Base-by-base conservation (phyloP, 1,140 invertebrate species). In the Lasioglossum albipes region DNA sequence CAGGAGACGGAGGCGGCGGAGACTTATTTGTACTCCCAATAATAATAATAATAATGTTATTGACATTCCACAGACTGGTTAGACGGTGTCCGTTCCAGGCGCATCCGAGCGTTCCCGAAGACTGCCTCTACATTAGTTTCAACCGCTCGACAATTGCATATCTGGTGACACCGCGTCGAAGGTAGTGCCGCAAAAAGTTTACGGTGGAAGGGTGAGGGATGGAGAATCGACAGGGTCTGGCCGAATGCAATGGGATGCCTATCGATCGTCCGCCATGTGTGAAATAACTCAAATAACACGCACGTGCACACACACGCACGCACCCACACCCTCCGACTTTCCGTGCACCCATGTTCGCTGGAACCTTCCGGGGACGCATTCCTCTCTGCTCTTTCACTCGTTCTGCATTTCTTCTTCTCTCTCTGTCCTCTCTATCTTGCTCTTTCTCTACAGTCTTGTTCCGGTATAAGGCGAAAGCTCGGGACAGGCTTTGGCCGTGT, bases 271-370 rank as follows among this genome's bases (percentile, higher is more conserved):
- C 66, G 74, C 62, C 80, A 81, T 83, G 80, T 82, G 77, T 75
- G 85, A 86, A 84, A 90, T 89, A 89, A 86, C 73, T 89, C 74
- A 74, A 84, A 87, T 85, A 85, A 88, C 81, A 62, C 62, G 54
- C 52, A 67, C 65, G 66, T 18, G 54, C 13, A 13, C 10, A 12
- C 10, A 10, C 3, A 13, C 45, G 45, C 45, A 12, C 45, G 10
- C 45, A 49, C 9, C 10, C 45, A 49, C 45, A 13, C 45, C 2
- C 10, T 10, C 12, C 45, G 10, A 49, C 13, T 13, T 10, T 10
- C 9, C 45, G 59, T 64, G 76, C 62, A 52, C 57, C 67, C 70
- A 65, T 52, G 67, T 70, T 31, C 36, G 16, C 9, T n/a, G 20
- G 27, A 66, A 82, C 54, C 73, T 62, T 20, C 22, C 57, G 42